Conservation (phyloP, 2,797 vertebrate species). For the Tragelaphus oryx region DNA sequence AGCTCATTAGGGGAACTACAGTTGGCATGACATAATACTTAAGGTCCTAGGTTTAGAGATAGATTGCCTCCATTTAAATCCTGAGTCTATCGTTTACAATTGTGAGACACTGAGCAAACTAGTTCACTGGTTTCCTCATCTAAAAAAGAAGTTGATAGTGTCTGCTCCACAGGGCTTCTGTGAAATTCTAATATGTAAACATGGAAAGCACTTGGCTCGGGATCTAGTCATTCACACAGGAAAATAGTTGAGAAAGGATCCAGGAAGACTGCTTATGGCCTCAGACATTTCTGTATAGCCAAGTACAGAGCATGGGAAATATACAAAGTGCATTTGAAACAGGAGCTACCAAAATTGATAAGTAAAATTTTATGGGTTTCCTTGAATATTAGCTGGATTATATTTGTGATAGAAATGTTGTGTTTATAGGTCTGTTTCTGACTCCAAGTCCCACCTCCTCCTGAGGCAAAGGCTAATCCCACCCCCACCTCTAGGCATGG, state of each 20-base stretch:
- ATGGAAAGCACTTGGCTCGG: not conserved
- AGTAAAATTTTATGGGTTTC: not conserved
- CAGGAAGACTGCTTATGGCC: not conserved
- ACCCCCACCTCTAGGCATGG: not conserved
- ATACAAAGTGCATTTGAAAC: not conserved
- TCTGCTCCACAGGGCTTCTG: not conserved
- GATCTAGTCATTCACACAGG: not conserved
- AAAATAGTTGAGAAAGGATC: not conserved
- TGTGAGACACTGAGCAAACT: not conserved
- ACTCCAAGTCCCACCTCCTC: not conserved
- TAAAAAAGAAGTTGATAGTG: not conserved
- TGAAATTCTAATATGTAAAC: not conserved
- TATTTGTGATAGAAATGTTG: not conserved
- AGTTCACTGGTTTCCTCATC: not conserved
- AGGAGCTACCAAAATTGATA: not conserved
- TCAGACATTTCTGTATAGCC: not conserved
- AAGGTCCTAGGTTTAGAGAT: not conserved
- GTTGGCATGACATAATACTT: not conserved
- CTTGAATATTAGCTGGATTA: not conserved
- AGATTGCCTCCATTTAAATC: not conserved
- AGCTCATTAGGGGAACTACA: not conserved
- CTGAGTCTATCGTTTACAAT: not conserved
- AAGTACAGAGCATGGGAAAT: not conserved
- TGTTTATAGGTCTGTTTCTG: not conserved
- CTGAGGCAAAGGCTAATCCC: not conserved